Percentiles rank a stretch among this genome's conserved stretches.
These are phyloP conservation scores for Sminthurinus signatus DNA, from an alignment of 1,140 invertebrate genomes.

Conservation along the genomic window DNA sequence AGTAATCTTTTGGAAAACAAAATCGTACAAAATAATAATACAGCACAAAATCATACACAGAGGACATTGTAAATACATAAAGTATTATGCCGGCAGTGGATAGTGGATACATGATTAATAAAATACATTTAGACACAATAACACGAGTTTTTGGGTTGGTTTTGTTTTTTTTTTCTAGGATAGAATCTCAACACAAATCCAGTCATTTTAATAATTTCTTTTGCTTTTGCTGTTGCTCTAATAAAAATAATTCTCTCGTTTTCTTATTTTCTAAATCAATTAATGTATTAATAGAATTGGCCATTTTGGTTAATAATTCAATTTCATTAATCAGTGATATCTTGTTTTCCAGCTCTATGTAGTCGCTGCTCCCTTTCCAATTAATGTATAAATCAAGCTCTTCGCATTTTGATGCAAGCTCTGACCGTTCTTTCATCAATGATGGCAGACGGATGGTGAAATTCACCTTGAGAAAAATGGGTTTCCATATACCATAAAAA, in stretches of 20 bases:
- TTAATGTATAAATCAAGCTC: constrained; percentile 25
- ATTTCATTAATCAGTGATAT: constrained; percentile 29
- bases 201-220: constrained; percentile 18
- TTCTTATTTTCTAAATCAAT: constrained; percentile 28
- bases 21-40: no score
- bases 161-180: neutral
- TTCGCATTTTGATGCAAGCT: constrained; percentile 16
- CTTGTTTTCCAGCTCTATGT: constrained; percentile 38
- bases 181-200: constrained; percentile 16
- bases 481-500: no score
- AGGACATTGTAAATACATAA: no score
- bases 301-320: constrained; percentile 18
- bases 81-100: constrained; percentile 12
- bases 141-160: neutral
- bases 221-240: constrained; percentile 28
- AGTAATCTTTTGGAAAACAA: no score
- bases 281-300: constrained; percentile 21
- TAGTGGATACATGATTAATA: neutral
- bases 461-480: constrained; percentile 29
- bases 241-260: constrained; percentile 18
- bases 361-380: constrained; percentile 34
- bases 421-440: constrained; percentile 26
- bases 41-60: no score
- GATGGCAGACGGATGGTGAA: constrained; percentile 36
- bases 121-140: neutral